These are phyloP conservation scores for Oenanthe oenanthe DNA, from an alignment of 2,113 vertebrate genomes.

Conservation along the genomic window DNA sequence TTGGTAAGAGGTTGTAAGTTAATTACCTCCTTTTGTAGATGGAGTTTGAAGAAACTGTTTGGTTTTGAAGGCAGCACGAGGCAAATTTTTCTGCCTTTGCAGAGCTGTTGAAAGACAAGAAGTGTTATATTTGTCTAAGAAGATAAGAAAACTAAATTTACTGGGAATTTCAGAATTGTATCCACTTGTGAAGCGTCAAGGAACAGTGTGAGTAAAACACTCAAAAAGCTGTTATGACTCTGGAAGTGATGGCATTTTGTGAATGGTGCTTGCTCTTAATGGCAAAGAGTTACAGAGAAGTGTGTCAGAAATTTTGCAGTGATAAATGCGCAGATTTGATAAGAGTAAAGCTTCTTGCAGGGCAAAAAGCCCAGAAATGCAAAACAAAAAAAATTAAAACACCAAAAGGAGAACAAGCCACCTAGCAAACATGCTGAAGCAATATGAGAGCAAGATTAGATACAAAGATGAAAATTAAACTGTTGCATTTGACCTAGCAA, in stretches of 20 bases:
- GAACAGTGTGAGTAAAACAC: conserved; percentile 36
- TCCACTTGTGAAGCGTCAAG: conserved; percentile 21
- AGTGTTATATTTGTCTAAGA: conserved; percentile 81
- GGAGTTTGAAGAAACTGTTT: conserved; percentile 95
- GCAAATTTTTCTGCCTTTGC: conserved; percentile 89
- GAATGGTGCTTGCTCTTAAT: conserved; percentile 64
- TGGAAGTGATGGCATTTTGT: conserved; percentile 29
- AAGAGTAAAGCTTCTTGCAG: conserved; percentile 63
- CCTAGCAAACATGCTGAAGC: conserved; percentile 78
- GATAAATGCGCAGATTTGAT: conserved; percentile 51
- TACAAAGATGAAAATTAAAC: conserved; percentile 28
- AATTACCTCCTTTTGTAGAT: conserved; percentile 94
- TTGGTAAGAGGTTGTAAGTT: conserved; percentile 67
- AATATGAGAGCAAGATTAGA: conserved; percentile 60
- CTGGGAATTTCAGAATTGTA: conserved; percentile 51
- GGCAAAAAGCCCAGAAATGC: conserved; percentile 57
- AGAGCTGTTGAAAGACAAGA: conserved; percentile 92
- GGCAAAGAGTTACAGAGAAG: conserved; percentile 57
- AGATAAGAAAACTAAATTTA: conserved; percentile 62
- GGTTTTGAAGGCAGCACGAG: conserved; percentile 93
- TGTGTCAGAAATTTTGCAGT: conserved; percentile 53
- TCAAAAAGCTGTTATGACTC: conserved; percentile 59
- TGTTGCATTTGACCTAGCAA: neutral
- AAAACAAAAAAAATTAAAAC: conserved; percentile 35
- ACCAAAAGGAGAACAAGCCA: conserved; percentile 72